phyloP scores from a whole-genome alignment of 2,888 invertebrate species.

The Iphiclides podalirius region DNA sequence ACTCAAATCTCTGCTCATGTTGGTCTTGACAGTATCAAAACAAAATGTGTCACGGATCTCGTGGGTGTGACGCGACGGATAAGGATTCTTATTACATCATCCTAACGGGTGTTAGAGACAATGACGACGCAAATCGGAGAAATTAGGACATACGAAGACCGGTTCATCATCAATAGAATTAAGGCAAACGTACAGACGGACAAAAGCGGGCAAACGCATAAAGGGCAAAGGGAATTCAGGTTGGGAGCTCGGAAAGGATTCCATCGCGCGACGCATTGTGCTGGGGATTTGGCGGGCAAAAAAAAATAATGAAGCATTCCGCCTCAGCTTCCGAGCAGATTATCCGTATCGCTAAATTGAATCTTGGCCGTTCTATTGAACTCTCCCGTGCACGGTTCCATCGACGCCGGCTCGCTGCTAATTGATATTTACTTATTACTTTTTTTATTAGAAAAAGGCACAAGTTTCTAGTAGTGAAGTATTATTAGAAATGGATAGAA shows the following conservation, averaged over 20 bases:
- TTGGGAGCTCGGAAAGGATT: conserved; percentile 8
- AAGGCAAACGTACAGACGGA: background rate
- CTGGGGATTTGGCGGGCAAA: conserved; percentile 14
- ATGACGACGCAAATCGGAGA: too few relatives aligned
- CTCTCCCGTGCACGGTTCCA: background rate
- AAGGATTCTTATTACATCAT: too few relatives aligned
- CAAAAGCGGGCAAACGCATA: too few relatives aligned
- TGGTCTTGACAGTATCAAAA: too few relatives aligned
- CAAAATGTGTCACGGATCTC: too few relatives aligned
- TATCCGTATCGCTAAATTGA: conserved; percentile 23
- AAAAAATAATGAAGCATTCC: conserved; percentile 20
- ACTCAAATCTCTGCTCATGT: too few relatives aligned
- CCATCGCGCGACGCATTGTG: conserved; percentile 9
- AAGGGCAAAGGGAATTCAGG: too few relatives aligned
- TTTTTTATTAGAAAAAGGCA: background rate
- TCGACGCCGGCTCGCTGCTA: conserved; percentile 1
- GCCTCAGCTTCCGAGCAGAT: conserved; percentile 12
- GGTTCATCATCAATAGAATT: too few relatives aligned
- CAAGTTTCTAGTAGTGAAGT: background rate
- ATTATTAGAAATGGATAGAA: background rate
- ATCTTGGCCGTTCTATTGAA: conserved; percentile 19
- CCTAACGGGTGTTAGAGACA: too few relatives aligned
- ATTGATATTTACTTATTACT: conserved; percentile 14
- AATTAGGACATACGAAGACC: too few relatives aligned
- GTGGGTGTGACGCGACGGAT: too few relatives aligned